phyloP scores from a whole-genome alignment of 2,113 vertebrate species.

The Stigmatopora nigra region DNA sequence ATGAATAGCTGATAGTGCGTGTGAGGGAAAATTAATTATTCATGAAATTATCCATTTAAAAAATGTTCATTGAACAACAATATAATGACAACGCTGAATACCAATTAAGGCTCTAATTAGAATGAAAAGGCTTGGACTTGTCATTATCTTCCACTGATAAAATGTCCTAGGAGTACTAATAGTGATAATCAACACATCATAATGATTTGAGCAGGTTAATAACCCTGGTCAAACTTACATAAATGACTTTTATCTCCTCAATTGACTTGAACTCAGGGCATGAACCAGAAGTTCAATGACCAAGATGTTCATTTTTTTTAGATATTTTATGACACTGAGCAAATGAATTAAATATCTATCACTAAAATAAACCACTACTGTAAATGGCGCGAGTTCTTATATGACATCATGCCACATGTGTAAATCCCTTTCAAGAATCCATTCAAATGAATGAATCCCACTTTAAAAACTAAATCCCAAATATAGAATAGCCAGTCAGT shows the following conservation, averaged over 20 bases:
- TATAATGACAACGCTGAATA: no score
- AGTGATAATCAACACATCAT: not conserved
- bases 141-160: constrained; percentile 1
- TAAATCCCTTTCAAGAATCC: not conserved
- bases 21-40: no score
- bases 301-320: not conserved
- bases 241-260: not conserved
- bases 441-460: not conserved
- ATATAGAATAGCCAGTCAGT: not conserved
- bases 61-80: no score
- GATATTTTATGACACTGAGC: not conserved
- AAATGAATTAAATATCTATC: not conserved
- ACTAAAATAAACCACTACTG: not conserved
- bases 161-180: not conserved
- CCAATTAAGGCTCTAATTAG: not conserved
- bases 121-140: not conserved
- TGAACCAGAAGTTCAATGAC: not conserved
- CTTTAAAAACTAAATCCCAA: not conserved
- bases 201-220: not conserved
- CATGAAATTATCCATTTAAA: no score
- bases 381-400: not conserved
- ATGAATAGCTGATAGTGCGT: no score
- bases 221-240: not conserved
- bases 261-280: not conserved
- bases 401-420: not conserved